Evolutionary conservation across 2,888 invertebrate species (phyloP).

Genomic region (Sepiola atlantica): DNA sequence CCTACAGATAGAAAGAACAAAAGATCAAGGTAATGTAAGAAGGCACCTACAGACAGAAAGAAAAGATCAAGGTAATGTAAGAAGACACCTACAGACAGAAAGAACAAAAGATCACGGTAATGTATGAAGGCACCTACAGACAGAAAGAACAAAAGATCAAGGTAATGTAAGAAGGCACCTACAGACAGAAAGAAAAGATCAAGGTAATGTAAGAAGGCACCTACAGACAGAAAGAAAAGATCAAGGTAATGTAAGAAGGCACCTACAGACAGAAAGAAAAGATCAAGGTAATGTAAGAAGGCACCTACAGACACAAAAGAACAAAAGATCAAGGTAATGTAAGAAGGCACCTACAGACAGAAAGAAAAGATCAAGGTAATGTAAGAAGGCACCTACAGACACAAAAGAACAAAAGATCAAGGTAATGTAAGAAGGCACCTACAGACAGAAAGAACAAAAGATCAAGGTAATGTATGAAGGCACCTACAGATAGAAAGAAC

Average conservation of each 20-base stretch:
- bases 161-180: slow-evolving; percentile 1
- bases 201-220: slow-evolving; percentile 8
- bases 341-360: too few species aligned
- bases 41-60: too few species aligned
- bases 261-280: too few species aligned
- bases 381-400: neutral
- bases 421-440: slow-evolving; percentile 1
- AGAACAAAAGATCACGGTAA: neutral
- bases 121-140: neutral
- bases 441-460: too few species aligned
- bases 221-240: too few species aligned
- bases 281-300: slow-evolving; percentile 2
- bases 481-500: too few species aligned
- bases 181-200: too few species aligned
- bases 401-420: too few species aligned
- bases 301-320: too few species aligned
- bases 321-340: neutral
- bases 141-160: too few species aligned
- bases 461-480: neutral
- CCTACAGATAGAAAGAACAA: too few species aligned
- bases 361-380: neutral
- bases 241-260: slow-evolving; percentile 13
- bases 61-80: neutral
- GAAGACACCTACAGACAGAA: too few species aligned
- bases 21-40: neutral